Evolutionary conservation across 1,140 invertebrate genomes (phyloP), one percentile per base, ranked within the genome.

Genomic region (Helicoverpa armigera): DNA sequence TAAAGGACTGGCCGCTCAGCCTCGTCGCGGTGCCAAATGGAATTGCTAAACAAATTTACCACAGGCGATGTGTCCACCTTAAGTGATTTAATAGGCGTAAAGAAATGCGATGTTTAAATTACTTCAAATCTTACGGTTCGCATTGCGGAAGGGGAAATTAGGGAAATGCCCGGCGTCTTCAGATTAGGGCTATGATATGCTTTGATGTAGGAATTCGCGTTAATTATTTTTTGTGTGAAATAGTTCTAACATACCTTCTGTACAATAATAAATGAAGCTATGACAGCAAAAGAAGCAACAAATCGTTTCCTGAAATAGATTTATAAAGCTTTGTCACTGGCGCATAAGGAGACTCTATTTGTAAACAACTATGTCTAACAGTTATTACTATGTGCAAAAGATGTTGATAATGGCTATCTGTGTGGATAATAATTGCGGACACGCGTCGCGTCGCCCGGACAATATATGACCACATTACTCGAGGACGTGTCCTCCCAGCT

Each of bases 11-110:
- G 85, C 92, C 90, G 89, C 84, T 87, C 88, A 83, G 86, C 81
- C 75, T 83, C 86, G 87, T 87, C 82, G 83, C 83, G 87, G 84
- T 87, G 89, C 86, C 88, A 86, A 90, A 92, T 91, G 92, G 92
- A 94, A 95, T 95, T 95, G 89, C 94, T 92, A 92, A 95, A 94
- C 92, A 95, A 95, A 95, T 94, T 92, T 92, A 90, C 92, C 91
- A 89, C 91, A 91, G 89, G 90, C 92, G 88, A 93, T 91, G 91
- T 95, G 93, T 95, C 93, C 93, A 95, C 93, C 93, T 94, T 92
- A 94, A 95, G 94, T 95, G 94, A 95, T 95, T 95, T 95, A 95
- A 93, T 93, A 92, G 92, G 90, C 92, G 92, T 88, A 92, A 94
- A 94, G 92, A 94, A 95, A 94, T 95, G 88, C 89, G 88, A 87